These are phyloP conservation scores for Amiota mariae DNA, from an alignment of 2,888 invertebrate genomes.

Conservation along the genomic window DNA sequence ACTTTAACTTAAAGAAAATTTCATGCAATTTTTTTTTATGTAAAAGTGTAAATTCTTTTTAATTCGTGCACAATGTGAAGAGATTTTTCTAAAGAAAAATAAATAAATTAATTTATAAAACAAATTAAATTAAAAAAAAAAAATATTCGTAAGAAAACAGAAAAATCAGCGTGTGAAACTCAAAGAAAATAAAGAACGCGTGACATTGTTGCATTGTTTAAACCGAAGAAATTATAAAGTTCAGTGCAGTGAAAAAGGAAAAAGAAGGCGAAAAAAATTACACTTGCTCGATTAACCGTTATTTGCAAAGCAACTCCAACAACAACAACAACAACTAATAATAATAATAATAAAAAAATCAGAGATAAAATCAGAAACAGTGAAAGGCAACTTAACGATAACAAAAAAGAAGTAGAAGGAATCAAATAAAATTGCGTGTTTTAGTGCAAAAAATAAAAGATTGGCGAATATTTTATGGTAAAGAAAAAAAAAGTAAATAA, in stretches of 20 bases:
- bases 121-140: too few species aligned
- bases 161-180: conserved; percentile 22
- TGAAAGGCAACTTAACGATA: conserved; percentile 22
- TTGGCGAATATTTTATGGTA: neutral
- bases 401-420: conserved; percentile 37
- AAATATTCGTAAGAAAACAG: neutral
- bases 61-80: too few species aligned
- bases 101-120: too few species aligned
- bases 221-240: neutral
- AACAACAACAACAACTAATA: conserved; percentile 1
- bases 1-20: too few species aligned
- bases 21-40: too few species aligned
- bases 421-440: conserved; percentile 38
- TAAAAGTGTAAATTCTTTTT: too few species aligned
- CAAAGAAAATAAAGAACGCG: neutral
- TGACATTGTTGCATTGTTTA: neutral
- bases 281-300: neutral
- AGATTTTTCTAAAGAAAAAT: too few species aligned
- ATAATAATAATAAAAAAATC: neutral
- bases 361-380: conserved; percentile 29
- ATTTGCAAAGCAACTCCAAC: neutral
- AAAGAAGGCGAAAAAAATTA: neutral
- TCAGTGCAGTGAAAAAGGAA: neutral
- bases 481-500: conserved; percentile 7
- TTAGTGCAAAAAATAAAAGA: conserved; percentile 22